Conservation (phyloP, 2,113 vertebrate species). For the Rynchops niger region DNA sequence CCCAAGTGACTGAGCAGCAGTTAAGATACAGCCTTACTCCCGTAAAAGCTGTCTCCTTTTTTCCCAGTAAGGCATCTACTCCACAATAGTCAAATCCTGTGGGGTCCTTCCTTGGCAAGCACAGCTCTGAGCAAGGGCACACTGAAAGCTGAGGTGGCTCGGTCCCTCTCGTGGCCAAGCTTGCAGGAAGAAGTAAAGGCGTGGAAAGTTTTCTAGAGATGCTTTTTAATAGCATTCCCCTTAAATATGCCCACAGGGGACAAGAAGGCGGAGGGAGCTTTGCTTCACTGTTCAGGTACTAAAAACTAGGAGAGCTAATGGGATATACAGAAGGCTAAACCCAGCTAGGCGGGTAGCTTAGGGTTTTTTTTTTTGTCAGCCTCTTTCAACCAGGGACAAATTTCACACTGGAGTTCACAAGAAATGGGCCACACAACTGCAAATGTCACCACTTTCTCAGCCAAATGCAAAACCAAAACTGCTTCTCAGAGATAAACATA, state of each 20-base stretch:
- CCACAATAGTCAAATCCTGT: not conserved
- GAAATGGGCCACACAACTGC: not conserved
- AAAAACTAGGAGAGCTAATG: not conserved
- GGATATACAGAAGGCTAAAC: not conserved
- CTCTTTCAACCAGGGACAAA: not conserved
- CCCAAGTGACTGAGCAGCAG: conserved; percentile 19
- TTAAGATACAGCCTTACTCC: not conserved
- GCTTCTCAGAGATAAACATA: not conserved
- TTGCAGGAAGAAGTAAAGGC: not conserved
- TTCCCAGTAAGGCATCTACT: not conserved
- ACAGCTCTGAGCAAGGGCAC: not conserved
- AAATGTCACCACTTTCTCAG: not conserved
- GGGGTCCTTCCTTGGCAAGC: conserved; percentile 5
- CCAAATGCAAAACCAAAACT: not conserved
- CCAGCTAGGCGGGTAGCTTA: not conserved
- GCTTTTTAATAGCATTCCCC: not conserved
- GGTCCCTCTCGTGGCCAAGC: not conserved
- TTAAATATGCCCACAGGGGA: not conserved
- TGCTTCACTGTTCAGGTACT: not conserved
- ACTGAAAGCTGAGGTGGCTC: not conserved
- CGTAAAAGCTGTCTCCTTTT: not conserved
- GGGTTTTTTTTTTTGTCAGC: not conserved
- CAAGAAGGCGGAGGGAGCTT: not conserved
- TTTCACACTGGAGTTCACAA: not conserved
- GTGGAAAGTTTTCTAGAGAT: not conserved